Base-by-base conservation (phyloP, 2,888 invertebrate genomes). In the Hartigia nigra region DNA sequence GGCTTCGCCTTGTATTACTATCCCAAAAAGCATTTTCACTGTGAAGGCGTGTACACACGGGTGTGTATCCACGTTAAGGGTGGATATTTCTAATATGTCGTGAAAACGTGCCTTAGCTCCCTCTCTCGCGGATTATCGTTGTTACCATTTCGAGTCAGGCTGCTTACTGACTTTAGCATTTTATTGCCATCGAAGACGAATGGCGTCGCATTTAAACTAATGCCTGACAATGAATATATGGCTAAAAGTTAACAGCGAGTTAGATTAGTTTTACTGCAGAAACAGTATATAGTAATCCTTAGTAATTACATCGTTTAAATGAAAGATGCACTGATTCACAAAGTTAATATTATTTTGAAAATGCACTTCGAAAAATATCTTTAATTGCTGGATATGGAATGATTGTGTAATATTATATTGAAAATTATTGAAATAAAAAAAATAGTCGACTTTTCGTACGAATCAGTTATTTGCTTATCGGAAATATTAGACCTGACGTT, bases 111-210 rank as follows among this genome's bases (percentile, higher is more conserved):
- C 34, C 76, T 55, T 76, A 79, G 76, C 78, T 69, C 74, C 76
- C 76, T 76, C n/a, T 37, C 76, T 72, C 69, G 76, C 74, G 78
- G 78, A 79, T 79, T 79, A 79, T 69, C 78, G 39, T 79, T 74
- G 76, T 76, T 76, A 76, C 76, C 78, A 74, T 79, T 79, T 79
- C 76, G 55, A 55, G 69, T 74, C 69, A 74, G 74, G 72, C 76
- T 74, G 72, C 32, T 72, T 34, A 32, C 76, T 76, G 76, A 79
- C 76, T 79, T 79, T 76, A 76, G 76, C 76, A 74, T 76, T 79
- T 79, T 79, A 79, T 79, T 76, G 69, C 74, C 78, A 72, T 74
- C 39, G 74, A 75, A 79, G 76, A 55, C 76, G 74, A 79, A 75
- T 31, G 72, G 78, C 74, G n/a, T 72, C 78, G 78, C 70, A 75